Evolutionary conservation across 2,797 vertebrate species (phyloP), one percentile per base, ranked within the genome.

Genomic region (Sebastes taczanowskii): DNA sequence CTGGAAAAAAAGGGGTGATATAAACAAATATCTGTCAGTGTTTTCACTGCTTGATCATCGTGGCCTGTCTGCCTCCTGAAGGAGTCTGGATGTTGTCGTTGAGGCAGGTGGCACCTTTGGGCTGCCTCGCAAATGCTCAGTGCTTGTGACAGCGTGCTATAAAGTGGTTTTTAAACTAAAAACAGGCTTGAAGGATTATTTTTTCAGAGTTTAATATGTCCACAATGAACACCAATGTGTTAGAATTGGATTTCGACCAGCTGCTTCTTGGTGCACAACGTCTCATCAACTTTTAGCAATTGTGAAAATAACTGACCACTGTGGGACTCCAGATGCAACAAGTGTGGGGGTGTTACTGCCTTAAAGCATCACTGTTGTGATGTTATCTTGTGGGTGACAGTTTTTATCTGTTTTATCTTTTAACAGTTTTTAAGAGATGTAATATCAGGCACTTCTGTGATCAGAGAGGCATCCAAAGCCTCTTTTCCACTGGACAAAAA

Each of bases 11-110:
- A 73, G 49, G 13, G 2, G 46, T 10, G 16, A 22, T 4, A 49
- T 20, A 56, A 78, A 65, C 2, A 81, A 27, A 65, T 20, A 52
- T 52, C 46, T 52, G 46, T 29, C 20, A 11, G 49, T 18, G 49
- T 5, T 25, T 23, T 65, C 59, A 27, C 56, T 42, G 78, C 38
- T 78, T 62, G n/a, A 52, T 80, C 73, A 61, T 62, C 34, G 13
- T 2, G 18, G 60, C 30, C 35, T 81, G 58, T 61, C 46, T 46
- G 23, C 14, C 66, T 34, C 70, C 32, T 49, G 70, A 55, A n/a
- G 11, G 22, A 64, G 76, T 63, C 77, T 89, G 84, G 73, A 86
- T 85, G 84, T 67, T 18, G 69, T n/a, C 72, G 81, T 79, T 84
- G 84, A 84, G 69, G 55, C 75, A 69, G 49, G 61, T 3, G 46